phyloP scores from a whole-genome alignment of 2,797 vertebrate species.

The Channallabes apus region DNA sequence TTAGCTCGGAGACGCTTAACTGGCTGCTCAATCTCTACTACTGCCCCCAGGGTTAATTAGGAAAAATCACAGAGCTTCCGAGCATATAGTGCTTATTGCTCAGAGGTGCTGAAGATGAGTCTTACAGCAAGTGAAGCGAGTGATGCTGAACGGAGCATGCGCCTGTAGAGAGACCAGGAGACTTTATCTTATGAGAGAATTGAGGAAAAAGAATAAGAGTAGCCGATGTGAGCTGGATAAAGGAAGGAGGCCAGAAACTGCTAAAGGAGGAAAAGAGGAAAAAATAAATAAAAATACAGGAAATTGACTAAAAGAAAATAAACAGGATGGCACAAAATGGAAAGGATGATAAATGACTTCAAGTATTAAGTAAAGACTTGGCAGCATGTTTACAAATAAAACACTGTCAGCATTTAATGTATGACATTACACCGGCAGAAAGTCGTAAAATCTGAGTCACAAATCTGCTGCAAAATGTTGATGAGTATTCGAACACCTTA shows the following conservation, averaged over 20 bases:
- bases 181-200: not conserved
- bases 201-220: not conserved
- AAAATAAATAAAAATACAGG: not conserved
- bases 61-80: slow-evolving; percentile 32
- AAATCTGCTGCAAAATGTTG: not conserved
- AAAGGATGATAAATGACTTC: slow-evolving; percentile 7
- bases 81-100: slow-evolving; percentile 46
- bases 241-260: not conserved
- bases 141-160: not conserved
- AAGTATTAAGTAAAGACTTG: slow-evolving; percentile 11
- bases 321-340: not conserved
- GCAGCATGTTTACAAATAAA: slow-evolving; percentile 14
- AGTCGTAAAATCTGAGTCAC: slow-evolving; percentile 1
- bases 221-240: not conserved
- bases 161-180: not conserved
- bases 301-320: not conserved
- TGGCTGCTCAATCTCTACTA: slow-evolving; percentile 27
- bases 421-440: not conserved
- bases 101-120: slow-evolving; percentile 28
- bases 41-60: slow-evolving; percentile 67
- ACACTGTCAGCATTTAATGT: not conserved
- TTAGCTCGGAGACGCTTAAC: slow-evolving; percentile 52
- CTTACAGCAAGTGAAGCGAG: not conserved
- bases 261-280: not conserved
- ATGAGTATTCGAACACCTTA: not conserved